Conservation (phyloP, 2,113 vertebrate genomes). For the Pelobates fuscus region DNA sequence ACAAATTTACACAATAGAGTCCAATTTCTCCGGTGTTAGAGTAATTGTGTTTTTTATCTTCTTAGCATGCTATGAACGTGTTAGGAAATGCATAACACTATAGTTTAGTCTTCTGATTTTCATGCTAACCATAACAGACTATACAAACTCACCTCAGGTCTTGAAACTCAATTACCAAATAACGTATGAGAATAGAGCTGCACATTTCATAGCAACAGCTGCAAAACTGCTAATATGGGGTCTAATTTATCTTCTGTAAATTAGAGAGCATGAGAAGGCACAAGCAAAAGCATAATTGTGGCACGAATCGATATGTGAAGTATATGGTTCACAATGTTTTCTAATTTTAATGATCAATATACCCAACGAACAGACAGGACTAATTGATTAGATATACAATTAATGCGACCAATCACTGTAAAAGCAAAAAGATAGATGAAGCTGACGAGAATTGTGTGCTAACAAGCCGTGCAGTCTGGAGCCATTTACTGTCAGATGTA, state of each 20-base stretch:
- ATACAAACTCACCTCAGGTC: conserved; percentile 42
- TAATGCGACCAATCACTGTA: conserved; percentile 78
- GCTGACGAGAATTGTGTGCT: conserved; percentile 73
- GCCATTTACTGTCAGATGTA: conserved; percentile 79
- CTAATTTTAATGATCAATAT: conserved; percentile 74
- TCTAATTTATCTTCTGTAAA: conserved; percentile 83
- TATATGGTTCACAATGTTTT: conserved; percentile 77
- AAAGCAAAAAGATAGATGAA: conserved; percentile 82
- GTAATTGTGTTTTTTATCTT: conserved; percentile 2
- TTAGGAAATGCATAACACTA: conserved; percentile 19
- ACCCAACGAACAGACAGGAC: conserved; percentile 73
- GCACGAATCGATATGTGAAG: conserved; percentile 78
- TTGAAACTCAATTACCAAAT: conserved; percentile 74
- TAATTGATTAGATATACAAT: conserved; percentile 77
- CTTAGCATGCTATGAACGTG: conserved; percentile 2
- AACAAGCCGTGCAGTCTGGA: conserved; percentile 75
- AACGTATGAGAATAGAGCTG: conserved; percentile 68
- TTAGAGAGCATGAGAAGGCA: conserved; percentile 78
- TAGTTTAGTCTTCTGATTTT: conserved; percentile 16
- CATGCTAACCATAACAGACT: conserved; percentile 33
- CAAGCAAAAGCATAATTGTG: conserved; percentile 82
- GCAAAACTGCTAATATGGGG: conserved; percentile 84
- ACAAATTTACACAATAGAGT: neutral
- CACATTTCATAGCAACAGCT: conserved; percentile 75
- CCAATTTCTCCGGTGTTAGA: neutral